Percentiles rank a stretch among this genome's conserved stretches.
phyloP scores from a whole-genome alignment of 2,888 invertebrate genomes.

The Drosophila engyochracea region DNA sequence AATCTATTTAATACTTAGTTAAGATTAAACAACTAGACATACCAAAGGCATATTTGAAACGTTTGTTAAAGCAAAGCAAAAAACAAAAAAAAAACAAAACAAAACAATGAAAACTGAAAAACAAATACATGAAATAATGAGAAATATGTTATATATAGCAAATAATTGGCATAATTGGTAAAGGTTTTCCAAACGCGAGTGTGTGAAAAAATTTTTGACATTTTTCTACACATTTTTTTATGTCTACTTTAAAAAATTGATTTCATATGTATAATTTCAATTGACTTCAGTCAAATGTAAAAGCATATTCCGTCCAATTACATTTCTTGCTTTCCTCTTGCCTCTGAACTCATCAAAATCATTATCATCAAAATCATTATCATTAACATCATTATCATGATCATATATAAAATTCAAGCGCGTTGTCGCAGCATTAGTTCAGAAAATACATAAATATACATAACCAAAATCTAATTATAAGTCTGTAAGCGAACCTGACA shows the following conservation, averaged over 20 bases:
- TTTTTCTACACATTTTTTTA: conserved; percentile 5
- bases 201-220: conserved; percentile 10
- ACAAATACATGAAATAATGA: conserved; percentile 37
- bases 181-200: conserved; percentile 27
- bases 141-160: conserved; percentile 50
- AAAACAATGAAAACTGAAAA: conserved; percentile 9
- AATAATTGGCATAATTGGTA: conserved; percentile 44
- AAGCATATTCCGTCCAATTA: conserved; percentile 85
- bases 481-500: conserved; percentile 21
- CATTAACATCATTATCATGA: conserved; percentile 6
- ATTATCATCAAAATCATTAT: conserved; percentile 14
- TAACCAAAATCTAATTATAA: conserved; percentile 21
- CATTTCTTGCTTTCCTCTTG: conserved; percentile 79
- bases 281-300: conserved; percentile 70
- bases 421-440: conserved; percentile 14
- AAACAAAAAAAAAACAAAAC: conserved; percentile 2
- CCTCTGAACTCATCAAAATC: conserved; percentile 45
- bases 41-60: conserved; percentile 84
- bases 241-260: conserved; percentile 27
- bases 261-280: conserved; percentile 56
- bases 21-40: conserved; percentile 81
- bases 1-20: conserved; percentile 67
- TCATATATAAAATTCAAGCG: conserved; percentile 17
- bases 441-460: conserved; percentile 10
- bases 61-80: conserved; percentile 40